phyloP scores from a whole-genome alignment of 2,888 invertebrate species.

The Drosophila diplacantha region DNA sequence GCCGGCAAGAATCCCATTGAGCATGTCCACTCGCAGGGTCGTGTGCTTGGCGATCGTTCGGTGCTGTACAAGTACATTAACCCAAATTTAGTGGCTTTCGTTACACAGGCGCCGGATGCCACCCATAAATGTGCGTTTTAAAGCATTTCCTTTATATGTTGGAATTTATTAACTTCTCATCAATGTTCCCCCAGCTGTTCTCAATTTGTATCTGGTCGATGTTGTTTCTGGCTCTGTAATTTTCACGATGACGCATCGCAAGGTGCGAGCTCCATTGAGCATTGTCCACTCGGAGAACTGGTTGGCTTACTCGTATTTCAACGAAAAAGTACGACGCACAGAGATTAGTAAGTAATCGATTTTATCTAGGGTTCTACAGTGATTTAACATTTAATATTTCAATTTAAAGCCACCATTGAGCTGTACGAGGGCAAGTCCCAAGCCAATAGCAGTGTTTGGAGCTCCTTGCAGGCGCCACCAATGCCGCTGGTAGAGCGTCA shows the following conservation, averaged over 20 bases:
- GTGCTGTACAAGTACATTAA: slow-evolving; percentile 99
- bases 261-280: slow-evolving; percentile 89
- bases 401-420: slow-evolving; percentile 87
- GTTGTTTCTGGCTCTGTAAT: slow-evolving; percentile 91
- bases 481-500: slow-evolving; percentile 89
- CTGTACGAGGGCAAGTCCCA: slow-evolving; percentile 95
- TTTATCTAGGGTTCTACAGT: neutral
- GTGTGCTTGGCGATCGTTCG: slow-evolving; percentile 95
- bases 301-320: slow-evolving; percentile 95
- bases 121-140: slow-evolving; percentile 83
- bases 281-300: slow-evolving; percentile 98
- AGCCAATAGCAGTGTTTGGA: slow-evolving; percentile 90
- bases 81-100: slow-evolving; percentile 94
- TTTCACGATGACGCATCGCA: slow-evolving; percentile 89
- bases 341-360: slow-evolving; percentile 83
- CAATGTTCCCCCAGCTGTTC: slow-evolving; percentile 80
- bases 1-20: slow-evolving; percentile 84
- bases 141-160: too few relatives aligned
- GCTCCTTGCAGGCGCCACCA: slow-evolving; percentile 87
- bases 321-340: slow-evolving; percentile 93
- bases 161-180: neutral
- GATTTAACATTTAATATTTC: neutral
- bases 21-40: slow-evolving; percentile 94
- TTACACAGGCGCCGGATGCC: slow-evolving; percentile 87
- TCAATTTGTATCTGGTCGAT: slow-evolving; percentile 93